Evolutionary conservation across 2,888 invertebrate genomes (phyloP), one percentile per base, ranked within the genome.

Genomic region (Arrhopalites spinosus): DNA sequence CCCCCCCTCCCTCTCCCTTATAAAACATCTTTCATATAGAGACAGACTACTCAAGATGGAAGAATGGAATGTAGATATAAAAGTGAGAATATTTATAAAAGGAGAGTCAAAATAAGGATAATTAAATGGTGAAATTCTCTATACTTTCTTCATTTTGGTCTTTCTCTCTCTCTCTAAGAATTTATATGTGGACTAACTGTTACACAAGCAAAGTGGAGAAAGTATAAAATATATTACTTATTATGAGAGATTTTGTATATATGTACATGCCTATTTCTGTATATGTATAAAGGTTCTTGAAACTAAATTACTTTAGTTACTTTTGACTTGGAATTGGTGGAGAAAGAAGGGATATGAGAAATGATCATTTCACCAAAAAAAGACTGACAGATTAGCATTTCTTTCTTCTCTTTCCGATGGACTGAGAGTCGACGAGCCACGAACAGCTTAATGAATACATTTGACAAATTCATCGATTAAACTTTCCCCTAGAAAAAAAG

Each of bases 21-120:
- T n/a, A n/a, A n/a, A n/a, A n/a, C n/a, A n/a, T n/a, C n/a, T n/a
- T n/a, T 20, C 2, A 20, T 59, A 59, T 59, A 59, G 20, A 23
- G 59, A n/a, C n/a, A n/a, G n/a, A n/a, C n/a, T n/a, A n/a, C 23
- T 17, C 25, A 45, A 66, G 23, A 43, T 23, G 61, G 15, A 66
- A 30, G 64, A 64, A 64, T n/a, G 20, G 66, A 66, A 66, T 66
- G 66, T 17, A 23, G 15, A 29, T n/a, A 15, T n/a, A 15, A 25
- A 66, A 66, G 66, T 66, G 45, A 15, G 45, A 23, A 66, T 45
- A 66, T 66, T 45, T 45, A 45, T 45, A 20, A 23, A 25, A 36
- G 11, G 66, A n/a, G 45, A 66, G 45, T 66, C 66, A 66, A 66
- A 66, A 66, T 66, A 43, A 45, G 66, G 66, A 66, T 66, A 66